Evolutionary conservation across 2,113 vertebrate genomes (phyloP).

Genomic region (Salvelinus sp.): DNA sequence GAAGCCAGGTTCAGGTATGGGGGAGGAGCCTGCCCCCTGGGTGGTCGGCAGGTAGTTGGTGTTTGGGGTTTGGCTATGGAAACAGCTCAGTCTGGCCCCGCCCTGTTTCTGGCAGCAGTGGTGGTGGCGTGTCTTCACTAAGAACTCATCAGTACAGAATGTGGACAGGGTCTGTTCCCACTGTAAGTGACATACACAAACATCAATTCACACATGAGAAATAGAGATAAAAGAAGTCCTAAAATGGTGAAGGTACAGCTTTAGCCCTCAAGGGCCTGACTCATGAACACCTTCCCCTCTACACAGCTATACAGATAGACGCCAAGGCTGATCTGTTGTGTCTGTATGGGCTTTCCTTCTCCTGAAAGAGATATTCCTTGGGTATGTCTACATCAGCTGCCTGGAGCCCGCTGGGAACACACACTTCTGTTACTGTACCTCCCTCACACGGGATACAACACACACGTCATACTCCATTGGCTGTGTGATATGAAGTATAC

Average conservation of each 20-base stretch:
- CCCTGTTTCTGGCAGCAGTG: constrained; percentile 53
- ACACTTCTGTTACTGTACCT: background rate
- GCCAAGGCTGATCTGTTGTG: constrained; percentile 51
- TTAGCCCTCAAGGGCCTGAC: background rate
- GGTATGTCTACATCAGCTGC: background rate
- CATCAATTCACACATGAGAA: background rate
- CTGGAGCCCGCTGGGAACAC: constrained; percentile 15
- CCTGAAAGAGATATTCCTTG: too few relatives aligned
- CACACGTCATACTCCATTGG: background rate
- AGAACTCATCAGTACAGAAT: constrained; percentile 63
- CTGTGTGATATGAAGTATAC: background rate
- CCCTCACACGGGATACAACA: background rate
- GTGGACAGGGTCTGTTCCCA: constrained; percentile 60
- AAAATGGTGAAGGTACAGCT: background rate
- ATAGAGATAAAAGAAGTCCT: background rate
- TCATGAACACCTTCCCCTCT: background rate
- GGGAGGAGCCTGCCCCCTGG: too few relatives aligned
- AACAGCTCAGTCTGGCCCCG: constrained; percentile 51
- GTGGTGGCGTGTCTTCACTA: constrained; percentile 60
- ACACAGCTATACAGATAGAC: constrained; percentile 15
- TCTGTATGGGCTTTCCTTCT: constrained; percentile 14
- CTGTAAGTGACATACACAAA: constrained; percentile 47
- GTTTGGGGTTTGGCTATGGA: constrained; percentile 51
- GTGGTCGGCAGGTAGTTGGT: constrained; percentile 52
- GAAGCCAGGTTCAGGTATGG: constrained; percentile 34